Evolutionary conservation across 2,113 vertebrate genomes (phyloP), one percentile per base, ranked within the genome.

Genomic region (Dolichotis patagonum): DNA sequence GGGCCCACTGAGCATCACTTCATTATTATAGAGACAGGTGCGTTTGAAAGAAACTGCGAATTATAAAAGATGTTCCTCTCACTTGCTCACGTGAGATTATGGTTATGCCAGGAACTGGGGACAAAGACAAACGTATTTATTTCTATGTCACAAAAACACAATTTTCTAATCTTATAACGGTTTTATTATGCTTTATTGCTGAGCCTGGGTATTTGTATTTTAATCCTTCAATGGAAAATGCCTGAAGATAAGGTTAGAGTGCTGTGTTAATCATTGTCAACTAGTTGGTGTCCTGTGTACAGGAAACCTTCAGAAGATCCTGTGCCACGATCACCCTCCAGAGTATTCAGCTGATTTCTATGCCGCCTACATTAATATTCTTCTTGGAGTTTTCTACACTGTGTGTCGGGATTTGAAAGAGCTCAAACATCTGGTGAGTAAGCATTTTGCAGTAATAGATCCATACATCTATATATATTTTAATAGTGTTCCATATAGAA

Each of bases 381-480:
- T 99, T 88, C 99, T 99, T 97, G 99, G 99, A 88, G 99, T 99
- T 94, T 99, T 99, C 97, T 99, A 99, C 97, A 99, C 99, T 0
- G 99, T 99, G 73, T 99, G 99, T 97, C 99, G 99, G 93, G 99
- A 99, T 98, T 98, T 99, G 97, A 99, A 99, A 90, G 99, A 99
- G 95, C 99, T 99, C 63, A 99, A 98, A 24, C 99, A 99, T 98
- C 98, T 99, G 99, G 99, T 99, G 95, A 99, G 99, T 97, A 14
- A 65, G 78, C 52, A 52, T 91, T 95, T 88, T 82, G 35, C 32
- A 32, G 30, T 52, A 19, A 41, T 43, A 22, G 80, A 19, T n/a
- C 14, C 54, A 26, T 32, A 56, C 4, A 38, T 38, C 17, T 19
- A 10, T 81, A 2, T 41, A 16, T 83, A 43, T 63, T 93, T 84